Percentiles rank a stretch among this genome's conserved stretches.
Conservation (phyloP, 2,888 invertebrate genomes). For the Psococerastis gibbosa region DNA sequence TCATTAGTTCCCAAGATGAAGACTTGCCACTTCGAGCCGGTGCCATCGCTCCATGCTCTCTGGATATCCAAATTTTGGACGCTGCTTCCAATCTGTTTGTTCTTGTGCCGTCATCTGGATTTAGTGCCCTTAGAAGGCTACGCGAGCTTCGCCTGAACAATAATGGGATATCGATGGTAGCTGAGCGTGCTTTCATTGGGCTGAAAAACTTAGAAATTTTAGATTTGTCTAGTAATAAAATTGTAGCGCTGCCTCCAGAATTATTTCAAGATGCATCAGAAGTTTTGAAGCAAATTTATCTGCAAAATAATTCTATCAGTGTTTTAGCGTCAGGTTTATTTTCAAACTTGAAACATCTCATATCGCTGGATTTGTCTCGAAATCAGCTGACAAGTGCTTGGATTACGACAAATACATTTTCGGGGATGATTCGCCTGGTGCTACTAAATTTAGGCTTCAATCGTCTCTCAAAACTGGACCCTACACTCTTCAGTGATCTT, state of each 20-base stretch:
- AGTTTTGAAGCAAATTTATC: constrained; percentile 69
- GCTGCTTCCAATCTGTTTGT: constrained; percentile 72
- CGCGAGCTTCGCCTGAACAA: constrained; percentile 65
- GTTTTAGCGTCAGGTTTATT: constrained; percentile 70
- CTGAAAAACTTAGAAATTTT: constrained; percentile 65
- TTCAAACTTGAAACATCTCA: constrained; percentile 62
- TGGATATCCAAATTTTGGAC: constrained; percentile 67
- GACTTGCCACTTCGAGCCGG: constrained; percentile 14
- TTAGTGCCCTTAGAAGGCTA: constrained; percentile 58
- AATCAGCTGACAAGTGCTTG: constrained; percentile 74
- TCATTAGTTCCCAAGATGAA: constrained; percentile 40
- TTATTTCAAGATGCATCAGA: constrained; percentile 61
- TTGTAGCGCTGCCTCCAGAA: constrained; percentile 70
- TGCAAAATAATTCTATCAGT: constrained; percentile 81
- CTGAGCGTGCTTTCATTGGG: constrained; percentile 63
- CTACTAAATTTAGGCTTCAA: constrained; percentile 73
- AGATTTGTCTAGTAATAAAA: constrained; percentile 77
- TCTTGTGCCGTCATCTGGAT: constrained; percentile 61
- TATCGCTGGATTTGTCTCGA: constrained; percentile 63
- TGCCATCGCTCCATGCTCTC: constrained; percentile 32
- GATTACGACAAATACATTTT: constrained; percentile 70
- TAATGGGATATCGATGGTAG: constrained; percentile 77
- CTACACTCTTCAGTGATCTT: constrained; percentile 65
- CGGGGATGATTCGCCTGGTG: constrained; percentile 72
- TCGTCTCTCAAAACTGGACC: constrained; percentile 58